phyloP scores from a whole-genome alignment of 1,140 invertebrate species.

The Hydropsyche tenuis region DNA sequence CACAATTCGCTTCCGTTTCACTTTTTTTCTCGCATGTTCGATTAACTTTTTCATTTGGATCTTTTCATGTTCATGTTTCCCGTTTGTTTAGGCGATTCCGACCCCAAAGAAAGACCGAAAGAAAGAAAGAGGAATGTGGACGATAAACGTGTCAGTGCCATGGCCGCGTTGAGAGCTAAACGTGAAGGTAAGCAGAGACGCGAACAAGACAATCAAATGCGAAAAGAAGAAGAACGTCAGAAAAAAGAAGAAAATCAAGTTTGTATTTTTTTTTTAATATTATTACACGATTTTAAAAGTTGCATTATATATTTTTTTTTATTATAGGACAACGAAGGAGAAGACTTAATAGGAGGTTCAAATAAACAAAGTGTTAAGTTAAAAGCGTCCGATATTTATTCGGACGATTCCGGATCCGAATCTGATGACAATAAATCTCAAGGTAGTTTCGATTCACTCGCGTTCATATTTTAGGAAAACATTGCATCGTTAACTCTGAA shows the following conservation, averaged over 20 bases:
- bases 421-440: conserved; percentile 65
- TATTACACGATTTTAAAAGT: neutral
- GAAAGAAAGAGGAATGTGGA: conserved; percentile 91
- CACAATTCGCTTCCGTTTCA: too few relatives aligned
- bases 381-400: conserved; percentile 95
- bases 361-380: conserved; percentile 69
- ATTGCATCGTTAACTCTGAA: neutral
- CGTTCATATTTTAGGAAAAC: neutral
- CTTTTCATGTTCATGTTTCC: neutral
- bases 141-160: conserved; percentile 89
- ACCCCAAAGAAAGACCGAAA: conserved; percentile 68
- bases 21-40: conserved; percentile 11
- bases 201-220: conserved; percentile 62
- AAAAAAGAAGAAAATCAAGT: conserved; percentile 39
- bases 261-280: neutral
- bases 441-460: conserved; percentile 30
- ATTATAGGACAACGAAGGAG: conserved; percentile 61
- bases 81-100: conserved; percentile 57
- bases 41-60: neutral
- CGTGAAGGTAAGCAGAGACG: conserved; percentile 74
- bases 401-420: conserved; percentile 89
- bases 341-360: conserved; percentile 61
- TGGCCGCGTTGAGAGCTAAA: conserved; percentile 88
- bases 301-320: neutral
- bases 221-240: conserved; percentile 68